Conservation (phyloP, 2,797 vertebrate genomes). For the Anas flavirostris region DNA sequence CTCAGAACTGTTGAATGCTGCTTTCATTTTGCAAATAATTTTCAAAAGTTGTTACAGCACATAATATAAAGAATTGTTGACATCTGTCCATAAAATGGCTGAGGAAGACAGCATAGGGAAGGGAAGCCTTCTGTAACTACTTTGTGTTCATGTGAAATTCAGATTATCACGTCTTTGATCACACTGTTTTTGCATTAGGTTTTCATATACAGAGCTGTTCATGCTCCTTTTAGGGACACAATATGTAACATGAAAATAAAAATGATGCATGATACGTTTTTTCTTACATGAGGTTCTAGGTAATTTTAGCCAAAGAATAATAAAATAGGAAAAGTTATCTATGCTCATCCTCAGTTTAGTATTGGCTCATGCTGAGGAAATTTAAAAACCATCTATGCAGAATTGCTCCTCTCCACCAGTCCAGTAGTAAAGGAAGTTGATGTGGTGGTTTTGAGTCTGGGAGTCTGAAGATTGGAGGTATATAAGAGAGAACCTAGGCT, state of each 20-base stretch:
- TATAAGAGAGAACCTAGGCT: rapidly evolving
- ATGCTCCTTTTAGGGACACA: background rate
- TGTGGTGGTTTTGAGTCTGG: background rate
- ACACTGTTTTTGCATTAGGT: background rate
- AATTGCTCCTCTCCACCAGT: background rate
- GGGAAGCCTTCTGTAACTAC: background rate
- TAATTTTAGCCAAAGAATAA: background rate
- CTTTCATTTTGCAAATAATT: background rate
- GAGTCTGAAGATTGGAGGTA: background rate
- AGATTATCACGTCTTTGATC: background rate
- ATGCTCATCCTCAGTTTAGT: background rate
- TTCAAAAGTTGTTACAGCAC: background rate
- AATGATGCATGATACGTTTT: background rate
- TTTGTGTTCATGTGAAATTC: background rate
- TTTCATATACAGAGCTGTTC: background rate
- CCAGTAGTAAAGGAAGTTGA: background rate
- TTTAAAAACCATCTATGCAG: background rate
- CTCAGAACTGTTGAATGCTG: background rate
- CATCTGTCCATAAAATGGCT: background rate
- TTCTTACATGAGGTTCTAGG: rapidly evolving
- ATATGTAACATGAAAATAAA: background rate
- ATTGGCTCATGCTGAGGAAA: background rate
- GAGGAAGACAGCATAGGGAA: background rate
- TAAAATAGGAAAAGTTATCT: background rate
- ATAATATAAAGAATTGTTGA: background rate